Conservation (phyloP, 2,797 vertebrate species). For the Oreortyx pictus region DNA sequence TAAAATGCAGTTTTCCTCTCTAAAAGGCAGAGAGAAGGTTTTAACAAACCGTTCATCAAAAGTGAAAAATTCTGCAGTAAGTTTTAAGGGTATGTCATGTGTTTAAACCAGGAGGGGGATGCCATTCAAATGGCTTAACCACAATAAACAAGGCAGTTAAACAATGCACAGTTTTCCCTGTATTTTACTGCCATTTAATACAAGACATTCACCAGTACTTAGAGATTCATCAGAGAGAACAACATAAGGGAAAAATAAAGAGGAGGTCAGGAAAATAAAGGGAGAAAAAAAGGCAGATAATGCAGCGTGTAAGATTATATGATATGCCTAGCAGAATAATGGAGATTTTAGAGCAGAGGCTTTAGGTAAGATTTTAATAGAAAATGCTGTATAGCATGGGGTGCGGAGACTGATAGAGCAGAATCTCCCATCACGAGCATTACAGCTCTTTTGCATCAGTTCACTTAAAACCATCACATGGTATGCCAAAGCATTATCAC, state of each 20-base stretch:
- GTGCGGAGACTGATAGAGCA: neutral
- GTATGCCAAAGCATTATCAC: neutral
- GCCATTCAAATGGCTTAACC: neutral
- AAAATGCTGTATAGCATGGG: neutral
- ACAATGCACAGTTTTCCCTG: neutral
- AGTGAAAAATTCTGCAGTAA: neutral
- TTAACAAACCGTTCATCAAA: neutral
- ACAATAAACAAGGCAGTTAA: neutral
- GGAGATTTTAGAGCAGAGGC: neutral
- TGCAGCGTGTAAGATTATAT: neutral
- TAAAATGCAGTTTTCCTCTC: neutral
- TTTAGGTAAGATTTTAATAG: constrained; percentile 3
- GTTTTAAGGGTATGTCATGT: neutral
- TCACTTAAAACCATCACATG: neutral
- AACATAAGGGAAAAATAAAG: neutral
- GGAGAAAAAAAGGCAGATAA: neutral
- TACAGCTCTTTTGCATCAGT: neutral
- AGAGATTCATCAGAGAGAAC: neutral
- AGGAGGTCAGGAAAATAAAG: neutral
- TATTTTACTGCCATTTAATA: neutral
- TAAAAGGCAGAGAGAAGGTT: neutral
- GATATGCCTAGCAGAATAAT: neutral
- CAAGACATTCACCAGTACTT: neutral
- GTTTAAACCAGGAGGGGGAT: neutral
- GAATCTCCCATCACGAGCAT: neutral